Evolutionary conservation across 2,113 vertebrate genomes (phyloP), one percentile per base, ranked within the genome.

Genomic region (Embiotoca jacksoni): DNA sequence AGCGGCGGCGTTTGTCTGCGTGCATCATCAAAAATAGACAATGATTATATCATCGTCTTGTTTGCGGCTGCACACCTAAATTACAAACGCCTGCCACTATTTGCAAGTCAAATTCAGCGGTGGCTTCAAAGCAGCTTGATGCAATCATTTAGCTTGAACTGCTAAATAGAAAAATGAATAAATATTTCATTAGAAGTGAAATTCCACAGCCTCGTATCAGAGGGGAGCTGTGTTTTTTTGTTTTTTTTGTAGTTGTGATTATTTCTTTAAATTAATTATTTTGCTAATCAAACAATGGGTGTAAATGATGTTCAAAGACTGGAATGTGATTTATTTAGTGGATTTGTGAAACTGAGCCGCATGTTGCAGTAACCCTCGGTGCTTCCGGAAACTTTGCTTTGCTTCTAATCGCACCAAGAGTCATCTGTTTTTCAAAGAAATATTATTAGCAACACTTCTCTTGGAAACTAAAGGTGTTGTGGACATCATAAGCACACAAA

Each of bases 31-130:
- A 92, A 94, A 93, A 87, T 92, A 96, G 95, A 95, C 94, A 87
- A 93, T 95, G 94, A 96, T 95, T 96, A 94, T 92, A 92, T 92
- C 93, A 93, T 94, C 88, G 94, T 91, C 93, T 95, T 93, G 90
- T 95, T 95, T 95, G 93, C 82, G 72, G 91, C 92, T 89, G 93
- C 90, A 52, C 85, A 86, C 41, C 82, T 85, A 92, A 94, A 95
- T 94, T 94, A 90, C 91, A 93, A 95, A 93, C 93, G 92, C 94
- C 91, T 92, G 85, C 84, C 78, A 75, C 75, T 70, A 94, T 95
- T 96, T 96, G 95, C 95, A 95, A 94, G 95, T 95, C 91, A 95
- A 95, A 95, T 96, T 81, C 78, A 4, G 72, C 76, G 78, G 44
- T 91, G 90, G 91, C 89, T 86, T 92, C 80, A 89, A 87, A 89